phyloP scores from a whole-genome alignment of 2,113 vertebrate species.

The Progne subis region DNA sequence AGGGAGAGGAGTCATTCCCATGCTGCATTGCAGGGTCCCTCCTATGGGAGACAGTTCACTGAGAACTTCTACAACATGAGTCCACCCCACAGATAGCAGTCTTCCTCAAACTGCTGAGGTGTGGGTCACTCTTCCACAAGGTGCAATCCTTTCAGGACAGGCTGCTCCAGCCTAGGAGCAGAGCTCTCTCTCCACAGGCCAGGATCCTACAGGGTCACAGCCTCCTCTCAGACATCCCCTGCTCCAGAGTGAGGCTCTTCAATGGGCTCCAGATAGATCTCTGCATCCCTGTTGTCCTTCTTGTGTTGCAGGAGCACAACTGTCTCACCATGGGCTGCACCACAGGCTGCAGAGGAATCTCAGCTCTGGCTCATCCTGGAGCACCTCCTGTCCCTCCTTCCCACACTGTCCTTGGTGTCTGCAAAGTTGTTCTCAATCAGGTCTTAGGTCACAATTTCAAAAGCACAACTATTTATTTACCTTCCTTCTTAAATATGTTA shows the following conservation, averaged over 20 bases:
- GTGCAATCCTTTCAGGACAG: neutral
- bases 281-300: accelerated
- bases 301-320: neutral
- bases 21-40: neutral
- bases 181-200: neutral
- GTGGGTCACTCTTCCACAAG: accelerated
- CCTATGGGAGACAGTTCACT: accelerated
- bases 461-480: neutral
- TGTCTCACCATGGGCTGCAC: neutral
- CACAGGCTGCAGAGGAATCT: neutral
- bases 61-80: neutral
- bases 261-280: accelerated
- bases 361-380: neutral
- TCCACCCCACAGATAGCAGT: neutral
- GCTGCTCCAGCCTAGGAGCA: neutral
- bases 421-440: neutral
- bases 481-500: neutral
- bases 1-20: neutral
- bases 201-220: neutral
- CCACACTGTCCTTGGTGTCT: too few relatives aligned
- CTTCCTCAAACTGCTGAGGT: neutral
- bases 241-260: accelerated
- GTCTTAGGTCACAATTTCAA: neutral
- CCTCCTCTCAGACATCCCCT: neutral
- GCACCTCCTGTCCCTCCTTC: neutral